Percentiles rank a stretch among this genome's conserved stretches.
phyloP scores from a whole-genome alignment of 2,113 vertebrate species.

The Accipiter virgatus region DNA sequence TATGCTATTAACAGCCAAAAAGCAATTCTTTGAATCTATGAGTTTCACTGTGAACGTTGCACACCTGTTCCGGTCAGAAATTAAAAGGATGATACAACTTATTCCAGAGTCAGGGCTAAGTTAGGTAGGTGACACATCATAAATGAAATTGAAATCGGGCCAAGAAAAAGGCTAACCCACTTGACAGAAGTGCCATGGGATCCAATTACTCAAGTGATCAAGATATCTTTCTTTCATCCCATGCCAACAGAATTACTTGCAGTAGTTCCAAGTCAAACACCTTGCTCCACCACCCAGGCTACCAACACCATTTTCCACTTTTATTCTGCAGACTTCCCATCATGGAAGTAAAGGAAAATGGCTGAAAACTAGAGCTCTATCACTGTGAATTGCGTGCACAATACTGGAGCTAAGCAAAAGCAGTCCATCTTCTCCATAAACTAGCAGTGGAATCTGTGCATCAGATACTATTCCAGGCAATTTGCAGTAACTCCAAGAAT shows the following conservation, averaged over 20 bases:
- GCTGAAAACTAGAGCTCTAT: neutral
- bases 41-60: accelerated
- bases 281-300: neutral
- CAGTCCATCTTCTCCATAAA: neutral
- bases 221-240: neutral
- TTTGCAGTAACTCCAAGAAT: neutral
- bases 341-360: neutral
- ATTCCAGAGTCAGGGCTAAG: neutral
- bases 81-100: neutral
- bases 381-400: neutral
- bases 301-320: neutral
- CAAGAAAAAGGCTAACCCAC: neutral
- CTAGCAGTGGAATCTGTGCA: accelerated
- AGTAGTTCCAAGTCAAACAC: neutral
- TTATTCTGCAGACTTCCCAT: neutral
- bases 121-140: neutral
- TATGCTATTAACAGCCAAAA: neutral
- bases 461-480: too few relatives aligned
- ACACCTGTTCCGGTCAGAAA: neutral
- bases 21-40: accelerated
- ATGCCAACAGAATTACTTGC: neutral
- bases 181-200: neutral
- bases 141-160: neutral
- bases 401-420: neutral
- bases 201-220: neutral